phyloP scores from a whole-genome alignment of 2,888 invertebrate genomes.

The Aphidoletes aphidimyza region DNA sequence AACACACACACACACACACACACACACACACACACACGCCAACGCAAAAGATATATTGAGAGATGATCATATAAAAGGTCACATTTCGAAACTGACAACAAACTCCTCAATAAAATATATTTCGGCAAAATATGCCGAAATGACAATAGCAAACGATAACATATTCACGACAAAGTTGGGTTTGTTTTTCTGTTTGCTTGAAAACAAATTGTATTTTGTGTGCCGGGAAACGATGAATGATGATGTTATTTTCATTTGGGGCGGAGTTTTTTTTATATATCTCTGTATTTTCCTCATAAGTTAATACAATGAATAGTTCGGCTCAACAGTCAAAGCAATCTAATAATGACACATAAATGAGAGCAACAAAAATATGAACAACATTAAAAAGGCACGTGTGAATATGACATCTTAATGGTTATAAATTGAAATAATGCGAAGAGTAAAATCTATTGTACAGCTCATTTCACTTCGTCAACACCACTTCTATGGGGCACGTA shows the following conservation, averaged over 20 bases:
- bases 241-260: background rate
- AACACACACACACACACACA: too few relatives aligned
- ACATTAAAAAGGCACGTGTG: constrained; percentile 49
- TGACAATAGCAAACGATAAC: background rate
- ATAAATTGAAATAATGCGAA: constrained; percentile 6
- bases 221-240: constrained; percentile 6
- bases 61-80: constrained; percentile 16
- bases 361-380: background rate
- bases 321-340: background rate
- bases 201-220: constrained; percentile 8
- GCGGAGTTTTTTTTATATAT: background rate
- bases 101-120: background rate
- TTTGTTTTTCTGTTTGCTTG: background rate
- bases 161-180: background rate
- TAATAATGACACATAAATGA: background rate
- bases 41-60: background rate
- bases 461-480: constrained; percentile 32
- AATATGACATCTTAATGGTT: constrained; percentile 42
- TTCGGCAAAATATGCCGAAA: background rate
- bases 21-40: too few relatives aligned
- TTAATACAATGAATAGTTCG: too few relatives aligned
- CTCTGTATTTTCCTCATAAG: background rate
- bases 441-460: constrained; percentile 21
- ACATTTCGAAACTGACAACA: constrained; percentile 17
- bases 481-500: background rate